Evolutionary conservation across 2,888 invertebrate species (phyloP).

Genomic region (Euzophera pinguis): DNA sequence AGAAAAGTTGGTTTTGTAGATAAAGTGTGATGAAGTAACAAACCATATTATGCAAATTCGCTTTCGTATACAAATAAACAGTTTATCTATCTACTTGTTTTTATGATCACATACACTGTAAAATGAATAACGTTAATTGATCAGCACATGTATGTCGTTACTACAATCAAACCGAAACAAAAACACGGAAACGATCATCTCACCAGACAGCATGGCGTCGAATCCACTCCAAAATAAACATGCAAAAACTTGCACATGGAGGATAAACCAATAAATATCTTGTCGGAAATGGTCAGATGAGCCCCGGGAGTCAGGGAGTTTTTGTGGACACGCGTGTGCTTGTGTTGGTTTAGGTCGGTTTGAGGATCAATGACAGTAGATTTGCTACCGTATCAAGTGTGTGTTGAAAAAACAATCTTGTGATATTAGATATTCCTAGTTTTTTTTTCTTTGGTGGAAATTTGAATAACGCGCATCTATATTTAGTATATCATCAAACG

Average conservation of each 20-base stretch:
- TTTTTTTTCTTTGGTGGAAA: background rate
- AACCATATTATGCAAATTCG: no score
- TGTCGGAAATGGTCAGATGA: constrained; percentile 23
- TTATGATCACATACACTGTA: no score
- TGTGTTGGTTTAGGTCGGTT: constrained; percentile 14
- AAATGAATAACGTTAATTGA: no score
- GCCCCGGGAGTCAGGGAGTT: constrained; percentile 8
- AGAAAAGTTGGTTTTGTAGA: no score
- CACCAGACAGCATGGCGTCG: constrained; percentile 23
- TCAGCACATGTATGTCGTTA: no score
- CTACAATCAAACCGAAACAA: constrained; percentile 17
- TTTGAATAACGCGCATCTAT: background rate
- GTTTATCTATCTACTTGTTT: no score
- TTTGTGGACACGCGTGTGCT: constrained; percentile 9
- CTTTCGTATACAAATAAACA: no score
- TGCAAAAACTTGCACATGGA: constrained; percentile 10
- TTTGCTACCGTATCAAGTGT: constrained; percentile 10
- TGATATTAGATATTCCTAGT: background rate
- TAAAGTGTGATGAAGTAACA: no score
- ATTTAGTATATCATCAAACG: no score
- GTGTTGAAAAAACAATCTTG: constrained; percentile 3
- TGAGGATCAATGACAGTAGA: constrained; percentile 2
- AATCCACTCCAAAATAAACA: constrained; percentile 13
- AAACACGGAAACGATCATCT: constrained; percentile 15
- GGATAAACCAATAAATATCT: constrained; percentile 18